Percentiles rank a stretch among this genome's conserved stretches.
phyloP scores from a whole-genome alignment of 2,797 vertebrate species.

The Taeniopygia guttata region DNA sequence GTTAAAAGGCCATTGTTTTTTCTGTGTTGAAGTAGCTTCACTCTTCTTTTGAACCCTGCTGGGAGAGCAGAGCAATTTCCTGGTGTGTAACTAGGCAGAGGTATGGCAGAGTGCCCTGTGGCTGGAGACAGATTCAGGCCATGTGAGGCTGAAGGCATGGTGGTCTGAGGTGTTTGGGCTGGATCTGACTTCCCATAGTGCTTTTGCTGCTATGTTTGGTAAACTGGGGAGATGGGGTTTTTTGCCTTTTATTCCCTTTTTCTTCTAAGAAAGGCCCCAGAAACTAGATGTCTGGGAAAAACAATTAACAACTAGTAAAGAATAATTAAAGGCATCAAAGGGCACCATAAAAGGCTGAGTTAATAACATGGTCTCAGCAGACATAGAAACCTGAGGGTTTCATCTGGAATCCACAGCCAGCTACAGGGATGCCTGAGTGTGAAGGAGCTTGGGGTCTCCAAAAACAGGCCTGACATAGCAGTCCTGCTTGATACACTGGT shows the following conservation, averaged over 20 bases:
- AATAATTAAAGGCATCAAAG: constrained; percentile 67
- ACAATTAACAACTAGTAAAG: constrained; percentile 69
- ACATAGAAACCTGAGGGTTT: constrained; percentile 32
- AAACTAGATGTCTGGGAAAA: constrained; percentile 41
- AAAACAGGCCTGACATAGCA: not conserved
- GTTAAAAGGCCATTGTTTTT: not conserved
- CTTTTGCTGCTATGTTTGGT: not conserved
- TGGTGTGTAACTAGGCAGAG: not conserved
- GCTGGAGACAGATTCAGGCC: not conserved
- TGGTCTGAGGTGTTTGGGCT: not conserved
- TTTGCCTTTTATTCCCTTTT: not conserved
- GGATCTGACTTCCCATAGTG: not conserved
- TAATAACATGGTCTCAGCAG: constrained; percentile 55
- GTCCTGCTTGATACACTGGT: not conserved
- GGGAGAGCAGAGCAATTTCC: not conserved
- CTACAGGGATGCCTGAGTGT: not conserved
- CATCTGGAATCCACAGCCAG: not conserved
- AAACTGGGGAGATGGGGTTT: not conserved
- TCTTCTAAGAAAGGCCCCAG: not conserved
- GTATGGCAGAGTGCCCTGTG: not conserved
- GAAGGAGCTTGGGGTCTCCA: not conserved
- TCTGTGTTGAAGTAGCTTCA: not conserved
- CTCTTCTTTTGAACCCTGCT: not conserved
- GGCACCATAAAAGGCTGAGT: constrained; percentile 54
- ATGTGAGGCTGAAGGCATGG: not conserved